Conservation (phyloP, 2,113 vertebrate genomes). For the Nesogale talazaci region DNA sequence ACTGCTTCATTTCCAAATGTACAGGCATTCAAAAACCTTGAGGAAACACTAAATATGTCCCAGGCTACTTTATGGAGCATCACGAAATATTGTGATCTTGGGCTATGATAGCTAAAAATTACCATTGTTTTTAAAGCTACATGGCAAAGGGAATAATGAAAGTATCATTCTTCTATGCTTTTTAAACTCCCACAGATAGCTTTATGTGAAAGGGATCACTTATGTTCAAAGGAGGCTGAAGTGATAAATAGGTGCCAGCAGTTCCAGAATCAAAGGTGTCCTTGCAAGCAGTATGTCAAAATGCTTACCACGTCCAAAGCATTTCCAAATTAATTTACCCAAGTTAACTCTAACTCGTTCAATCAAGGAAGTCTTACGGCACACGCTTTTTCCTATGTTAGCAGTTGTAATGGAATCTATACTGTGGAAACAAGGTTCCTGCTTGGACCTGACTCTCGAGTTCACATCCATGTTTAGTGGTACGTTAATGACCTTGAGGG, state of each 20-base stretch:
- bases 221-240: constrained; percentile 74
- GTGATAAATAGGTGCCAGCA: constrained; percentile 72
- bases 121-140: constrained; percentile 49
- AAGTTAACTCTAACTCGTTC: constrained; percentile 74
- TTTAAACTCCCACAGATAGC: constrained; percentile 76
- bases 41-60: constrained; percentile 66
- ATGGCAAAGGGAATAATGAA: constrained; percentile 73
- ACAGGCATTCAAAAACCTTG: constrained; percentile 69
- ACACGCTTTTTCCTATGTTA: constrained; percentile 51
- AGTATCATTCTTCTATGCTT: constrained; percentile 75
- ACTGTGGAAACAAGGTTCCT: neutral
- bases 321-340: constrained; percentile 70
- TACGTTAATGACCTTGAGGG: constrained; percentile 34
- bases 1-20: constrained; percentile 71
- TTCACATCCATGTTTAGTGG: constrained; percentile 5
- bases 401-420: constrained; percentile 23
- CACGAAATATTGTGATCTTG: constrained; percentile 33
- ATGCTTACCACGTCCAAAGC: constrained; percentile 47
- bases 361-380: constrained; percentile 62
- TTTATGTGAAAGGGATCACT: constrained; percentile 78
- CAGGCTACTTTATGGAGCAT: constrained; percentile 58
- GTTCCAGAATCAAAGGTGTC: constrained; percentile 58
- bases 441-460: constrained; percentile 44
- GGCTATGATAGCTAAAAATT: constrained; percentile 63
- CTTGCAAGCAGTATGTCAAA: constrained; percentile 55